phyloP scores from a whole-genome alignment of 1,140 invertebrate genomes.

The Drosophila tani region DNA sequence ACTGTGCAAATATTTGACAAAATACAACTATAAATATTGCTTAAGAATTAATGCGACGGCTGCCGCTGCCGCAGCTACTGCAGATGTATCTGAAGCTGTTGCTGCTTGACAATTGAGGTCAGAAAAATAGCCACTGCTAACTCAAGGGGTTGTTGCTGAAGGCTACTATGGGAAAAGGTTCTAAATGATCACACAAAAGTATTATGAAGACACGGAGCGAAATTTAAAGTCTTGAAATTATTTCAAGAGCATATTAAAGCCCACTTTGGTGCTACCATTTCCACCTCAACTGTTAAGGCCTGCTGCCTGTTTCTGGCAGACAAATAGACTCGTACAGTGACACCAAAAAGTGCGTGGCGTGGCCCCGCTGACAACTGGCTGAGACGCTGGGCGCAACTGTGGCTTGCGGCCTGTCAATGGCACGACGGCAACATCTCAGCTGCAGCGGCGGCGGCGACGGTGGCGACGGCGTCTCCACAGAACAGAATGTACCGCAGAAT shows the following conservation, averaged over 20 bases:
- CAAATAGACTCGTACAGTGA: slow-evolving; percentile 76
- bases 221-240: no score
- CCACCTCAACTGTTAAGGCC: background rate
- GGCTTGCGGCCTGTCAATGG: slow-evolving; percentile 50
- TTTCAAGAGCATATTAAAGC: background rate
- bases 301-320: slow-evolving; percentile 50
- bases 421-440: slow-evolving; percentile 39
- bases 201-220: no score
- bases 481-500: slow-evolving; percentile 51
- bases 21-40: slow-evolving; percentile 84
- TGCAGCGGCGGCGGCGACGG: slow-evolving; percentile 13
- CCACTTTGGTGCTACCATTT: background rate
- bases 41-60: slow-evolving; percentile 78
- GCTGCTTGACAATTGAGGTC: slow-evolving; percentile 5
- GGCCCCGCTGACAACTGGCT: slow-evolving; percentile 56
- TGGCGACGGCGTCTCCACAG: slow-evolving; percentile 17
- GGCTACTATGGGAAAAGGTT: no score
- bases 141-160: background rate
- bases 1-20: slow-evolving; percentile 84
- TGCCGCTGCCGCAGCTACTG: slow-evolving; percentile 18
- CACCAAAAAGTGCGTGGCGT: slow-evolving; percentile 80
- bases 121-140: background rate
- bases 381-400: slow-evolving; percentile 52
- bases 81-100: slow-evolving; percentile 34
- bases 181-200: no score